These are phyloP conservation scores for Tragelaphus strepsiceros DNA, from an alignment of 2,113 vertebrate genomes.

Conservation along the genomic window DNA sequence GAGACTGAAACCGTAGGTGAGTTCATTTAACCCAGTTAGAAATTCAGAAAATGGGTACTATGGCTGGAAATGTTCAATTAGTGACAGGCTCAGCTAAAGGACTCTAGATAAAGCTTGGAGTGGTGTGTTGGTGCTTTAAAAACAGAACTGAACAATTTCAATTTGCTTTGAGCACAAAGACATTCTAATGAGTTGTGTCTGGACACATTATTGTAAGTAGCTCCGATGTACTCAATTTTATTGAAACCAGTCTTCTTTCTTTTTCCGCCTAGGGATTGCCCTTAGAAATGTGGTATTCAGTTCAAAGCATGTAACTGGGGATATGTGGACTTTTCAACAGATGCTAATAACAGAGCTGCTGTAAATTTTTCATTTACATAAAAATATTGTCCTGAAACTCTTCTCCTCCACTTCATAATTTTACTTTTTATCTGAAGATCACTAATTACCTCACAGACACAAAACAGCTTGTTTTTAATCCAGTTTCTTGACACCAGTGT, in stretches of 20 bases:
- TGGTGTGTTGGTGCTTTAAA: slow-evolving; percentile 53
- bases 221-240: slow-evolving; percentile 46
- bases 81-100: slow-evolving; percentile 40
- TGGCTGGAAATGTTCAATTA: slow-evolving; percentile 61
- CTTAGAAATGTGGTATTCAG: slow-evolving; percentile 65
- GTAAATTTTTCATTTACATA: not conserved
- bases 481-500: not conserved
- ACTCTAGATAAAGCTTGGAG: slow-evolving; percentile 48
- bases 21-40: slow-evolving; percentile 43
- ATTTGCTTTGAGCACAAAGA: slow-evolving; percentile 67
- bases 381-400: not conserved
- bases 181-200: slow-evolving; percentile 62
- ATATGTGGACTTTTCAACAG: slow-evolving; percentile 56
- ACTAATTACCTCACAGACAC: slow-evolving; percentile 31
- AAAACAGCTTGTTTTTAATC: not conserved
- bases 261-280: slow-evolving; percentile 62
- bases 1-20: slow-evolving; percentile 7
- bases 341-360: slow-evolving; percentile 26
- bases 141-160: slow-evolving; percentile 60
- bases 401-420: slow-evolving; percentile 16
- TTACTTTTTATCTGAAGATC: slow-evolving; percentile 8
- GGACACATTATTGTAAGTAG: slow-evolving; percentile 58
- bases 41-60: slow-evolving; percentile 36
- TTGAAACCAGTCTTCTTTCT: slow-evolving; percentile 63
- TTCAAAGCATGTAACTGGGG: slow-evolving; percentile 64